Evolutionary conservation across 2,888 invertebrate genomes (phyloP).

Genomic region (Enoplolaimus lenunculus): DNA sequence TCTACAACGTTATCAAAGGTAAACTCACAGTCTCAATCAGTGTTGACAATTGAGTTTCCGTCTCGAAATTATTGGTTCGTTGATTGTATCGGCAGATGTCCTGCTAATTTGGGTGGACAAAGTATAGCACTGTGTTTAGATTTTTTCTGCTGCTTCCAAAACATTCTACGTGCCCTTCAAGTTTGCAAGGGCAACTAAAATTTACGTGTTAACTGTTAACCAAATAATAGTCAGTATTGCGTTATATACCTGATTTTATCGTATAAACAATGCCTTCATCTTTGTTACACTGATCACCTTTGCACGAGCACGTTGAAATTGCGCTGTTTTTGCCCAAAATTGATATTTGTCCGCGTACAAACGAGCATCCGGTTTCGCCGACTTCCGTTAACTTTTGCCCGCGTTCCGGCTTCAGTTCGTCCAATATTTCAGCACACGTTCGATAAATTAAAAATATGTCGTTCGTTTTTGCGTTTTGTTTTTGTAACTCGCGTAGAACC

Average conservation of each 20-base stretch:
- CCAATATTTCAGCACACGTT: background rate
- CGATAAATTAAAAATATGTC: background rate
- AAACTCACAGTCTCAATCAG: no score
- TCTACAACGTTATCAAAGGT: no score
- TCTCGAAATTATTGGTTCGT: no score
- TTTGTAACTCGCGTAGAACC: background rate
- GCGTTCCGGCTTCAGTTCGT: background rate
- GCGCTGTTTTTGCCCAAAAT: background rate
- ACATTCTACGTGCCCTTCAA: no score
- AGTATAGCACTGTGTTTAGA: no score
- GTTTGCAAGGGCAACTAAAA: background rate
- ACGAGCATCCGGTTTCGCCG: background rate
- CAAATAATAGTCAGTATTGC: no score
- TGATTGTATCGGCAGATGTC: no score
- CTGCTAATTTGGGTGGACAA: no score
- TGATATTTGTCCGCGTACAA: background rate
- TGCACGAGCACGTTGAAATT: background rate
- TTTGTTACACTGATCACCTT: background rate
- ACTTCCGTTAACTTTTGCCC: background rate
- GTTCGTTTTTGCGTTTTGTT: background rate
- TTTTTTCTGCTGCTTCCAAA: no score
- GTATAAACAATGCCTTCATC: background rate
- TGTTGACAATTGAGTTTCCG: no score
- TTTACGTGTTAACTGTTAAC: background rate
- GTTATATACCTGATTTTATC: background rate